A percentile compares a stretch with the other conserved stretches of the same genome.
Evolutionary conservation across 53 echinoderm and acorn worm species (phyloP).

Genomic region (Arbacia lixula): DNA sequence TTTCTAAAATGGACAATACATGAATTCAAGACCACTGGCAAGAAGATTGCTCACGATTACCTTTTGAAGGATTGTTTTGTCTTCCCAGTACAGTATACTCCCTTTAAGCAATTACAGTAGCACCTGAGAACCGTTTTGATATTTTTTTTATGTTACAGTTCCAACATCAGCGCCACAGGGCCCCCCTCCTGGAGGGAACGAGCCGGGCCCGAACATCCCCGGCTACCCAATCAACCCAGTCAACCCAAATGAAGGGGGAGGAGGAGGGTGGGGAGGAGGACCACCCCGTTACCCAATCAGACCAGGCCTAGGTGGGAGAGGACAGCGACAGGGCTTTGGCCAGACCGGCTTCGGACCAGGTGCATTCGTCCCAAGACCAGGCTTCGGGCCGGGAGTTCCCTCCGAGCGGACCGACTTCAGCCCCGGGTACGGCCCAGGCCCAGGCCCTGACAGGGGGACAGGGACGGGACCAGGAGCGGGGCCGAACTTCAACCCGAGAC

Average conservation of each 20-base stretch:
- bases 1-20: too few species aligned
- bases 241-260: not conserved
- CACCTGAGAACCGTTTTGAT: too few species aligned
- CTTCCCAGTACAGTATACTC: too few species aligned
- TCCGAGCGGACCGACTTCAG: not conserved
- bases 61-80: too few species aligned
- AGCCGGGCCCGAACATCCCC: not conserved
- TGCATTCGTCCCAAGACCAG: slow-evolving; percentile 31
- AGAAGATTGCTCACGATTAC: not conserved
- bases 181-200: not conserved
- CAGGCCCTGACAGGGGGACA: not conserved
- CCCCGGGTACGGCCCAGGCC: not conserved
- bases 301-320: slow-evolving; percentile 40
- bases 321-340: slow-evolving; percentile 17
- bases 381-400: slow-evolving; percentile 18
- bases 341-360: slow-evolving; percentile 26
- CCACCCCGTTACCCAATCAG: not conserved
- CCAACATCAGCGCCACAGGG: slow-evolving; percentile 9
- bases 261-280: not conserved
- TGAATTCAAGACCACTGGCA: too few species aligned
- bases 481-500: slow-evolving; percentile 6
- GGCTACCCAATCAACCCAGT: too few species aligned
- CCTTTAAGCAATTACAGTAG: too few species aligned
- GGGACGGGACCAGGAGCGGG: not conserved
- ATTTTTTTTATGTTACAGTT: not conserved